Evolutionary conservation across 1,140 invertebrate species (phyloP), one percentile per base, ranked within the genome.

Genomic region (Drosophila tani): DNA sequence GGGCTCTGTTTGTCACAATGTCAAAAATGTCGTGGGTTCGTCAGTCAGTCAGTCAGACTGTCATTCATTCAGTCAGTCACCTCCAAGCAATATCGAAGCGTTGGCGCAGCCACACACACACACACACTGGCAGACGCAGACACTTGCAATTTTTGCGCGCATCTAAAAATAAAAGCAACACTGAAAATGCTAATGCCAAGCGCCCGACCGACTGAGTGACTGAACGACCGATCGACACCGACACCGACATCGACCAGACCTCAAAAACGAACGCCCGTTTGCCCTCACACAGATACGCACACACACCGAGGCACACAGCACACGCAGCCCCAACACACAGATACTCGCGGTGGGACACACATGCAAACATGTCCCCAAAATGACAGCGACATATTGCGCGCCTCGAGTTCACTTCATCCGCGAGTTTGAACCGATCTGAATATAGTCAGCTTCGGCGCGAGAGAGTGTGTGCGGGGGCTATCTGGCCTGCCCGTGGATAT

Each of bases 111-210:
- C 70, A 35, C 51, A 56, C 45, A 70, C 41, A 62, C 63, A 32
- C 50, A 27, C 59, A 65, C n/a, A 64, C 24, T 29, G 14, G 8
- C 50, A 35, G 17, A 38, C 56, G 27, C 64, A 67, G 43, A 85
- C 84, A 87, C 82, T 87, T 88, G 84, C 84, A 87, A 78, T 80
- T 84, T 83, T 87, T 80, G 84, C 71, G 66, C 80, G 84, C 80
- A 87, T 73, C 69, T 73, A 86, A 86, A 86, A 86, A 77, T 57
- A 75, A 75, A 56, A 75, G 73, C 70, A 75, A 75, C 69, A 75
- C 71, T 74, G 69, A 75, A 75, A 75, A 75, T 74, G 71, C 67
- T 73, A 73, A 64, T 75, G 71, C 73, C 74, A 86, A 63, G 70
- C 64, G 75, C 40, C 74, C 53, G 64, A 75, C 58, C 75, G 55